Percentiles rank a stretch among this genome's conserved stretches.
Evolutionary conservation across 2,113 vertebrate genomes (phyloP).

Genomic region (Alectura lathami): DNA sequence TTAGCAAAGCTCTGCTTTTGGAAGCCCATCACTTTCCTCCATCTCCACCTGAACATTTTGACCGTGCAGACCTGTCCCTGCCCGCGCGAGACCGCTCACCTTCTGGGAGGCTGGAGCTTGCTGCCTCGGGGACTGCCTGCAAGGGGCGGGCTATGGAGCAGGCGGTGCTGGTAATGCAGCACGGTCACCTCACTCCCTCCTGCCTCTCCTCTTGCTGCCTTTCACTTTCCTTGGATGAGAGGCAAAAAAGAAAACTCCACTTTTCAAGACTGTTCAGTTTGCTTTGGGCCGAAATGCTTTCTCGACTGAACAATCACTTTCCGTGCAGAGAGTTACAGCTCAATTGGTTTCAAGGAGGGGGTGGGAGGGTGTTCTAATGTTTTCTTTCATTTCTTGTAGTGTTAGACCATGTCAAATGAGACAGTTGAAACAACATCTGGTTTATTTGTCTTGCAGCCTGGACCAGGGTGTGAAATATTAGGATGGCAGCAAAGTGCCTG

Average conservation of each 20-base stretch:
- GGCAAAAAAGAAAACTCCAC: conserved; percentile 42
- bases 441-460: conserved; percentile 2
- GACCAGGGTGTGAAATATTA: conserved; percentile 16
- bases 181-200: conserved; percentile 14
- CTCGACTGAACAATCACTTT: conserved; percentile 46
- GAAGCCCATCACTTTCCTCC: neutral
- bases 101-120: neutral
- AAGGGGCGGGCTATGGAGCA: neutral
- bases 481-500: neutral
- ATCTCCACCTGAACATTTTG: neutral
- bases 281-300: conserved; percentile 14
- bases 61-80: neutral
- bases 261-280: conserved; percentile 36
- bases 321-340: conserved; percentile 54
- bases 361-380: neutral
- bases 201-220: neutral
- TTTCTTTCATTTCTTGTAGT: conserved; percentile 45
- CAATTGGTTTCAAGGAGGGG: conserved; percentile 27
- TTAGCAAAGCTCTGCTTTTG: neutral
- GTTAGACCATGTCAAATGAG: conserved; percentile 46
- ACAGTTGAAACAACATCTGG: neutral
- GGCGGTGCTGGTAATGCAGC: neutral
- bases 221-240: conserved; percentile 10
- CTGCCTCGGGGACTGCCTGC: neutral
- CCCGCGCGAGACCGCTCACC: neutral